Base-by-base conservation (phyloP, 2,888 invertebrate species). In the Scaptomyza caliginosa region DNA sequence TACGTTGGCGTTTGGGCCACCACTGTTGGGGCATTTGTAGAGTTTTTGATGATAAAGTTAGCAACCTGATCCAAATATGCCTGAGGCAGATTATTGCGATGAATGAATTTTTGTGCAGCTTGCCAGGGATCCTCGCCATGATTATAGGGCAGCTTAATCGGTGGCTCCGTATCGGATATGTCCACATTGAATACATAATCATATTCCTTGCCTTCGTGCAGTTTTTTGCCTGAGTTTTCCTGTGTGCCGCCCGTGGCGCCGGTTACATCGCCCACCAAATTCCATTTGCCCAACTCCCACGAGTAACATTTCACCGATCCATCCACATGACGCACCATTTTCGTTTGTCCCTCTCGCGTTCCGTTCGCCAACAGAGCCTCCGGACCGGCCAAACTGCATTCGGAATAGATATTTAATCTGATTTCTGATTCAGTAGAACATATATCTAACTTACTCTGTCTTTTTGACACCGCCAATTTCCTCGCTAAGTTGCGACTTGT, bases 161-260 rank as follows among this genome's bases (percentile, higher is more conserved):
- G 94, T 0, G 97, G 96, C 45, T 94, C 94, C 0, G 96, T 97
- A 88, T 98, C 98, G 88, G 98, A 96, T 55, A 99, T 95, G 85
- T 98, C 98, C n/a, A 99, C 97, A 73, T 94, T 95, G 91, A 99
- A 99, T 24, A 99, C 98, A 91, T 94, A 98, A 92, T 99, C 99
- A 89, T 98, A 99, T 86, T 97, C 96, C 69, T 96, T 94, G 77
- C 98, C 98, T 88, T 98, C 95, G 88, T 93, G 94, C 85, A 96
- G 92, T 5, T 95, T 95, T 91, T 96, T 97, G 21, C 96, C 96
- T 0, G 94, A 93, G 0, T 93, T 92, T 4, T 91, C 92, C 73
- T 95, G 94, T 0, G 93, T 93, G 3, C 95, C 94, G 0, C 94
- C 94, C 11, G 93, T 92, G 7, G 94, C 94, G 0, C 98, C 97